These are phyloP conservation scores for Leptopilina myrica DNA, from an alignment of 2,888 invertebrate species.

Conservation along the genomic window DNA sequence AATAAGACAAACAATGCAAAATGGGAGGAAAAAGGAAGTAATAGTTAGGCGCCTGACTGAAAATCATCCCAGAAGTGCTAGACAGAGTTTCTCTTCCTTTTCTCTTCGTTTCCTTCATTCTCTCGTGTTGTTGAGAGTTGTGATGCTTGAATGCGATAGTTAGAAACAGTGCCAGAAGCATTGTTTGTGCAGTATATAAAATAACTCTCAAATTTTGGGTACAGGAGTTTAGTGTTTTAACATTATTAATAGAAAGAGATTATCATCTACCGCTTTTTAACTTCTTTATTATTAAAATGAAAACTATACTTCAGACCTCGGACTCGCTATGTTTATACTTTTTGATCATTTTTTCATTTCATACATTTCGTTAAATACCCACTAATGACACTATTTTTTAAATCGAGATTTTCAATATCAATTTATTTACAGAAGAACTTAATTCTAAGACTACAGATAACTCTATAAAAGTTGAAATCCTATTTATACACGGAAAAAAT, in stretches of 20 bases:
- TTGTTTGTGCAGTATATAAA: constrained; percentile 6
- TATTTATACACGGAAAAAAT: no score
- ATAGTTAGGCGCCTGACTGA: constrained; percentile 38
- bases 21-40: constrained; percentile 8
- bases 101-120: constrained; percentile 7
- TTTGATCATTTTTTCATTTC: no score
- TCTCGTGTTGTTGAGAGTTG: not conserved
- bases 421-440: no score
- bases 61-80: constrained; percentile 21
- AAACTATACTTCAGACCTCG: no score
- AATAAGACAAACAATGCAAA: constrained; percentile 10
- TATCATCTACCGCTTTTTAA: no score
- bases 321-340: no score
- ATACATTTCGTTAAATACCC: no score
- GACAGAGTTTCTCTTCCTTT: constrained; percentile 35
- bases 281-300: no score
- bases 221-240: not conserved
- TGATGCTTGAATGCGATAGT: not conserved
- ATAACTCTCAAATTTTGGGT: not conserved
- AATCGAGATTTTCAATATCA: no score
- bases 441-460: no score
- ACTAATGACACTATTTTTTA: no score
- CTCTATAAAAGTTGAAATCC: no score
- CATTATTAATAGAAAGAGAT: not conserved
- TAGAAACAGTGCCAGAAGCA: constrained; percentile 3